Evolutionary conservation across 2,888 invertebrate genomes (phyloP).

Genomic region (Machimus atricapillus): DNA sequence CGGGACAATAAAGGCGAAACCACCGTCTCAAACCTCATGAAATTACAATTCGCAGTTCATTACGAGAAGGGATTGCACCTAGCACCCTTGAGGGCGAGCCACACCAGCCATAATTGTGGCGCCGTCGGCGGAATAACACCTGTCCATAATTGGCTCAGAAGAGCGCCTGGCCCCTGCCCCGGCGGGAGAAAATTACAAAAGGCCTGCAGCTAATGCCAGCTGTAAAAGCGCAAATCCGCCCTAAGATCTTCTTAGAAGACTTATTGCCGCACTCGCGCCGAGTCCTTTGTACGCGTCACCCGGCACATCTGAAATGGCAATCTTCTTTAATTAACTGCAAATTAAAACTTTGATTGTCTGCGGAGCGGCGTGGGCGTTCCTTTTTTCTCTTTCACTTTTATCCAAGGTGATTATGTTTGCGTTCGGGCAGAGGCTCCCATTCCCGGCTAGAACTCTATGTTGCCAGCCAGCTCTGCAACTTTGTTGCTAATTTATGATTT

Average conservation of each 20-base stretch:
- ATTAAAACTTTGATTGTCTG: slow-evolving; percentile 21
- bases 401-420: neutral
- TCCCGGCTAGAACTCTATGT: neutral
- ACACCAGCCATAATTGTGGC: neutral
- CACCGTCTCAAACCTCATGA: neutral
- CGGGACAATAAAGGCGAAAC: neutral
- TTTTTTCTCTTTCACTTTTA: neutral
- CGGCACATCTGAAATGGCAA: slow-evolving; percentile 17
- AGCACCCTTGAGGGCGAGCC: neutral
- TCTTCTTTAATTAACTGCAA: slow-evolving; percentile 26
- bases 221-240: slow-evolving; percentile 1
- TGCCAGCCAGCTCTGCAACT: neutral
- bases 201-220: neutral
- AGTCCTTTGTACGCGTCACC: neutral
- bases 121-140: neutral
- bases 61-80: neutral
- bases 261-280: neutral
- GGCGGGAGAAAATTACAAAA: neutral
- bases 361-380: neutral
- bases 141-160: neutral
- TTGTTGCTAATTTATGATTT: slow-evolving; percentile 27
- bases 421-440: neutral
- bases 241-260: neutral
- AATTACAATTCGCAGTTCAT: neutral
- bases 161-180: neutral